Evolutionary conservation across 2,113 vertebrate species (phyloP).

Genomic region (Tricholaema leucomelas): DNA sequence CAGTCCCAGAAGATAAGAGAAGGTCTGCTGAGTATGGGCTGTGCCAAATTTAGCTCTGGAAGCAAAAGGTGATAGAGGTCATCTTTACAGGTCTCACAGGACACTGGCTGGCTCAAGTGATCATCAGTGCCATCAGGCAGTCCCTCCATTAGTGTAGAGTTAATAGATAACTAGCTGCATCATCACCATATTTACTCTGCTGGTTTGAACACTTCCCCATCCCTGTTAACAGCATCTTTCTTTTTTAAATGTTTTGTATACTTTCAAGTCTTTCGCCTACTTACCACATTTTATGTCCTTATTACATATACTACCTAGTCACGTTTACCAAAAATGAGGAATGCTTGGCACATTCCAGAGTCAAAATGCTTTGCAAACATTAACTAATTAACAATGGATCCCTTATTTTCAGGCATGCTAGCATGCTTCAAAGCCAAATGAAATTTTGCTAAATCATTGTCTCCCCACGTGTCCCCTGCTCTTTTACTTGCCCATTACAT

Average conservation of each 20-base stretch:
- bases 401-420: slow-evolving; percentile 57
- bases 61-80: slow-evolving; percentile 53
- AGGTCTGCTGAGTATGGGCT: slow-evolving; percentile 19
- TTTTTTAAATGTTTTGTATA: slow-evolving; percentile 20
- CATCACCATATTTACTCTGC: slow-evolving; percentile 46
- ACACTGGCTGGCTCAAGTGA: slow-evolving; percentile 1
- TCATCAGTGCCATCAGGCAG: background rate
- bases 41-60: slow-evolving; percentile 45
- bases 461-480: background rate
- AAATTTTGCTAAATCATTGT: slow-evolving; percentile 61
- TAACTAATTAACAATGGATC: slow-evolving; percentile 72
- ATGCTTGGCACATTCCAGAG: slow-evolving; percentile 23
- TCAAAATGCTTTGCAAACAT: slow-evolving; percentile 62
- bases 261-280: slow-evolving; percentile 35
- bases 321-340: slow-evolving; percentile 52
- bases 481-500: slow-evolving; percentile 17
- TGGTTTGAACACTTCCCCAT: background rate
- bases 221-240: background rate
- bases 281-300: slow-evolving; percentile 40
- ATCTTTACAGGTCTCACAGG: slow-evolving; percentile 42
- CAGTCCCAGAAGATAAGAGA: slow-evolving; percentile 34
- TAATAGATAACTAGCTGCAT: slow-evolving; percentile 51
- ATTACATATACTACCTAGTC: slow-evolving; percentile 45
- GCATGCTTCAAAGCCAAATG: slow-evolving; percentile 42
- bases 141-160: slow-evolving; percentile 31